Base-by-base conservation (phyloP, 1,140 invertebrate species). In the Brachionus rubens region DNA sequence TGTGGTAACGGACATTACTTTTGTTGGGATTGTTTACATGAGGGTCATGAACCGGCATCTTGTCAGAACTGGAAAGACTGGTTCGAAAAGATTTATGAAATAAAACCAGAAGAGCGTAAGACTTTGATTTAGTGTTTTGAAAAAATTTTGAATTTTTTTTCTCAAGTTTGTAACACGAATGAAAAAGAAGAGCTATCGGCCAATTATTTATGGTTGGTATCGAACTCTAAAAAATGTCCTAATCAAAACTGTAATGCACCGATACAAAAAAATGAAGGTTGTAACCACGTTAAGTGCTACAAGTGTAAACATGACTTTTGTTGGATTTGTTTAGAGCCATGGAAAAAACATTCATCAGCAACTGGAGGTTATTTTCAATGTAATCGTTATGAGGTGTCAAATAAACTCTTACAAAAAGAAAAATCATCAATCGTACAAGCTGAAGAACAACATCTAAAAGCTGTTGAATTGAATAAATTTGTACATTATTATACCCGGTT, bases 241-340 rank as follows among this genome's bases (percentile, higher is more conserved):
- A 90, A 89, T 82, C 82, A 82, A 16, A 90, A 89, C 80, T 91
- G 90, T 81, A 88, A 89, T 78, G 88, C 88, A 77, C 89, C 89
- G 6, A 91, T 91, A 78, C 89, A 91, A 83, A 91, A 91, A 80
- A 90, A 90, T 81, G 90, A 91, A 82, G 90, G 90, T 0, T 91
- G 90, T 81, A 91, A 91, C 81, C 90, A 91, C 79, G 90, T 91
- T 88, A 90, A 90, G 79, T 91, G 90, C 82, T 89, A 88, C 19
- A 90, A 90, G 88, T 91, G 90, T 81, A 90, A 90, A 85, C 88
- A 88, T 83, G 89, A 91, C 79, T 91, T 90, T 80, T 90, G 90
- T 82, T 90, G 90, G 90, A 89, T 91, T 16, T 91, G 90, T 81
- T 83, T 90, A 78, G 90, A 90, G 80, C 87, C 87, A 50, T 91